Base-by-base conservation (phyloP, 1,140 invertebrate species). In the Stenopsyche tienmushanensis region DNA sequence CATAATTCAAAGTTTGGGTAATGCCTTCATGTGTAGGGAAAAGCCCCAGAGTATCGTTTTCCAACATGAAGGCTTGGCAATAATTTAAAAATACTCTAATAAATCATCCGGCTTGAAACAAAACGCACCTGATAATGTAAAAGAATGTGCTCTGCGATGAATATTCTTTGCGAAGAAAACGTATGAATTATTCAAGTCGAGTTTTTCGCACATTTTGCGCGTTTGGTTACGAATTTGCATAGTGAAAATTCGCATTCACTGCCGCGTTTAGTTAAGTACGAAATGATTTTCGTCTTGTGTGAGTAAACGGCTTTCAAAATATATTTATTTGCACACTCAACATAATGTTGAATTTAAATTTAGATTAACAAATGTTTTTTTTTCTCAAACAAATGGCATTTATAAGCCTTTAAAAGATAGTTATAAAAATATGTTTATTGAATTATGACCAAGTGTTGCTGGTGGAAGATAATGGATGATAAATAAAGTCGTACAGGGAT, bases 91-190 rank as follows among this genome's bases (percentile, higher is more conserved):
- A 53, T 24, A 9, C 50, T n/a, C 9, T 24, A 53, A 53, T 53
- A 53, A 53, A 53, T 53, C 50, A 53, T 23, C 25, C 18, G 29
- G 29, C 13, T 2, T 23, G 23, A 53, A 53, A 53, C 50, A 23
- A 23, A 23, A 53, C 23, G 23, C 50, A 53, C 50, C 50, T 53
- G 50, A 53, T 53, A 53, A 53, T 53, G 17, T 53, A 53, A 53
- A 53, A 23, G 24, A 53, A 53, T 53, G 15, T 53, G 50, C 50
- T 24, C 23, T 20, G 26, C 23, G 18, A 26, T 53, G 50, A 53
- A 53, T 53, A 53, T 53, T 53, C 50, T 53, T 53, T 24, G 9
- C 18, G 50, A 53, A 53, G 50, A 53, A 53, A 53, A 53, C 17
- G 10, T 23, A 49, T 49, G 50, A 53, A 53, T 53, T 49, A 49